Conservation (phyloP, 2,113 vertebrate species). For the human region GRCh38 chr14:30337001-30337500, state of each 20-base stretch:
- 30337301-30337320: neutral
- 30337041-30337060: too few species aligned
- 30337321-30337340: neutral
- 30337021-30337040: too few species aligned
- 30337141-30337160: too few species aligned
- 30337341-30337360: neutral
- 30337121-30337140: too few species aligned
- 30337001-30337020: too few species aligned
- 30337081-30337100: too few species aligned
- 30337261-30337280: neutral
- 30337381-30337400: neutral
- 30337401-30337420: neutral
- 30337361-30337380: neutral
- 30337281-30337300: neutral
- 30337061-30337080: too few species aligned
- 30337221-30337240: neutral
- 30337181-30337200: neutral
- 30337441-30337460: neutral
- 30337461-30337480: neutral
- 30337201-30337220: slow-evolving; percentile 12
- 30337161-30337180: too few species aligned
- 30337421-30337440: neutral
- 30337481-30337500: neutral
- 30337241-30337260: neutral
- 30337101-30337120: too few species aligned